Base-by-base conservation (phyloP, 2,797 vertebrate genomes). In the Podarcis siculus region DNA sequence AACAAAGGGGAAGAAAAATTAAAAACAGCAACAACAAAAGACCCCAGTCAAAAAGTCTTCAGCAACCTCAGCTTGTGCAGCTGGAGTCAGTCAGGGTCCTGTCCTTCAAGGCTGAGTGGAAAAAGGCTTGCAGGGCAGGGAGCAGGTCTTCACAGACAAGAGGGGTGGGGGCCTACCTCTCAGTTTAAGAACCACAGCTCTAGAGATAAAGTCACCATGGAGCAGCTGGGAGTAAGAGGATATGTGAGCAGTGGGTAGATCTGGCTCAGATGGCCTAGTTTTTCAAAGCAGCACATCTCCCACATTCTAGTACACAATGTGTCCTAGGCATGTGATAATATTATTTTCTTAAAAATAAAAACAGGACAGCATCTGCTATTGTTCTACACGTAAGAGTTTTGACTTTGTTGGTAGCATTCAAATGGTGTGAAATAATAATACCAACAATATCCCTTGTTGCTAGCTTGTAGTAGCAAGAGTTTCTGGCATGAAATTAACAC, bases 321-420 rank as follows among this genome's bases (percentile, higher is more conserved):
- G 77, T 64, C 49, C 67, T 85, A 85, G 49, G 76, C 77, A 85
- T 64, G 82, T 89, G 77, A 85, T 85, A 12, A 25, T 67, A 88
- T 69, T 83, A n/a, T 55, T 55, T 55, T 49, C 3, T 49, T 84
- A 83, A 83, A n/a, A 45, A 27, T 37, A 42, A 15, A n/a, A 61
- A 7, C 35, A 84, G 79, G 32, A 64, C 45, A 79, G 32, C 32
- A 35, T 23, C 81, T 80, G 82, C 84, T 61, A 64, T 55, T 76
- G 39, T 79, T 90, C 82, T 35, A 32, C 21, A 42, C 76, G 10
- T 37, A 66, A 37, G 21, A 32, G 69, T 87, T 32, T 77, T 67
- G 21, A 64, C 49, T 30, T 77, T 86, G 79, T 82, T 32, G 69
- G 15, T 73, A 83, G 19, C 32, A 71, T 69, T 42, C 27, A 23